Evolutionary conservation across 2,888 invertebrate genomes (phyloP), one percentile per base, ranked within the genome.

Genomic region (Mongoloraphidia duomilia): DNA sequence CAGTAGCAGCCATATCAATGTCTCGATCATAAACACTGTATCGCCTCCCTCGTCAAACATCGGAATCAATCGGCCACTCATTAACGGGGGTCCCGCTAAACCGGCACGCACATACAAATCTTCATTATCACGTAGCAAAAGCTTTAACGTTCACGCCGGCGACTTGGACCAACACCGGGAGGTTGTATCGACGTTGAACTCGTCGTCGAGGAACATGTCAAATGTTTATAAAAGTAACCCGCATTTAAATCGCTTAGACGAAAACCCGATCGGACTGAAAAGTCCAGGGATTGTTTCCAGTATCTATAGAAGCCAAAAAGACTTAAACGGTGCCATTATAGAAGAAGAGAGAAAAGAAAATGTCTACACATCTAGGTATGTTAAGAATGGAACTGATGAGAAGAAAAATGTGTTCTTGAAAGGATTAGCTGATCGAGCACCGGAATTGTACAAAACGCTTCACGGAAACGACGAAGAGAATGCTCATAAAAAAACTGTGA

Each of bases 201-300:
- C 36, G 10, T 14, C 37, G 4, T 11, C 14, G 10, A 10, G 13
- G 4, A 12, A 12, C 3, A 33, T 34, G 36, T 43, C 37, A 11
- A 43, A 73, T 49, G 79, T 83, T 66, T 83, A 84, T 66, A 84
- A 84, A 63, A 86, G 85, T 4, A 86, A 83, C 65, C 82, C 86
- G 36, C 85, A 87, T 62, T 68, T 88, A 42, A 81, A 80, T 60
- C 72, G 79, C 14, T 66, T 84, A 44, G 79, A 81, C 55, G 82
- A 83, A 60, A 79, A 77, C 9, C 82, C 81, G 0, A 79, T 77
- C 53, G 80, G 84, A 49, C 68, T 87, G 9, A 88, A 89, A 64
- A 89, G 88, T 63, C 90, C 90, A 0, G 87, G 88, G 39, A 83
- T 91, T 55, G 83, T 91, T 38, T 87, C 88, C 50, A 84, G 87